Evolutionary conservation across 2,113 vertebrate genomes (phyloP), one percentile per base, ranked within the genome.

Genomic region (Lepisosteus oculatus): DNA sequence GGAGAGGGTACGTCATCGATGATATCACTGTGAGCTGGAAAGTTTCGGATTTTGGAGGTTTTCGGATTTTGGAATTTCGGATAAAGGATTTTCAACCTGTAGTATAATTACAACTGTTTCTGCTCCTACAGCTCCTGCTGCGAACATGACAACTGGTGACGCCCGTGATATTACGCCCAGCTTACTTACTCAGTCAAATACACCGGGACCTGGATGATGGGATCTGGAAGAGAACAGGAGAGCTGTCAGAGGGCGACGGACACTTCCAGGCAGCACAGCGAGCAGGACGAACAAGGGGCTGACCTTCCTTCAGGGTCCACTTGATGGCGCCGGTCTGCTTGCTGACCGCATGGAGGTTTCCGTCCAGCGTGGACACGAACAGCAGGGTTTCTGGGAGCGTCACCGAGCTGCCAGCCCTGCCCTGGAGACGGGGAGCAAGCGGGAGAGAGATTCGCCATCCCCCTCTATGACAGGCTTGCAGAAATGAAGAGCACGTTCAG

Each of bases 231-330:
- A 79, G 13, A 74, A 59, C 15, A 8, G 13, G 12, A 12, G 47
- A 5, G 9, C 5, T 5, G 5, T 51, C 9, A 51, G 47, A 51
- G 47, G 47, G 15, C 15, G 11, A 42, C 45, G 45, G 15, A 57
- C 55, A 11, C 11, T 13, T 11, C 65, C 3, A 29, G 61, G 13
- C 5, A 9, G 47, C 9, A 51, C 47, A 6, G 47, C 9, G 47
- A 51, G 47, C 47, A 6, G 47, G 47, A 9, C 47, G 47, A 45
- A 17, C 29, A 72, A 11, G 14, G 15, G 9, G n/a, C 87, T 88
- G 80, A 99, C 97, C 96, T 55, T 97, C 95, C 85, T 92, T 94
- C 43, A 99, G 85, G 0, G 95, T 97, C 97, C 97, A 99, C 77
- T 94, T 93, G 82, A 98, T 83, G 77, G 93, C 92, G 3, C 97